phyloP scores from a whole-genome alignment of 2,888 invertebrate species.

The Sinelater perroti region DNA sequence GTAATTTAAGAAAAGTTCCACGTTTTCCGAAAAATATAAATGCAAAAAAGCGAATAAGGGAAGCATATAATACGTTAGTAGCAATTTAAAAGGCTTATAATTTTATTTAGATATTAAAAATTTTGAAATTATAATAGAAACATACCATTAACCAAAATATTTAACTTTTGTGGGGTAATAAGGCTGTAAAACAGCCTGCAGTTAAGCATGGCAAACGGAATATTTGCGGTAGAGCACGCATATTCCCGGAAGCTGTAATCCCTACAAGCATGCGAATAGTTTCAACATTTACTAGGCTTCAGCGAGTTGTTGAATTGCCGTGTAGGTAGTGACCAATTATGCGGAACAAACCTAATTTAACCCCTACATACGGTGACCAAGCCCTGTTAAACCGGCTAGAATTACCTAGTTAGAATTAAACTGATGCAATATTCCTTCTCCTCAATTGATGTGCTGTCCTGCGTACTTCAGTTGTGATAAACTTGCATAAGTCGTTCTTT shows the following conservation, averaged over 20 bases:
- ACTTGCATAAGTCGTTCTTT: too few species aligned
- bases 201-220: too few species aligned
- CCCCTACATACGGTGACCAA: conserved; percentile 22
- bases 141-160: background rate
- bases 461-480: background rate
- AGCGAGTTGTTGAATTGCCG: background rate
- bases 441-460: background rate
- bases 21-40: too few species aligned
- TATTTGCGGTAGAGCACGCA: background rate
- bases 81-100: too few species aligned
- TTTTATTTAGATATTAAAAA: background rate
- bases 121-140: background rate
- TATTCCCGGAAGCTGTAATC: background rate
- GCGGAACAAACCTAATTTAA: conserved; percentile 32
- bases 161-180: background rate
- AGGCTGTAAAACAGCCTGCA: too few species aligned
- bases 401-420: conserved; percentile 28
- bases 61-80: too few species aligned
- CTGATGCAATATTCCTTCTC: conserved; percentile 7
- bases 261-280: conserved; percentile 7
- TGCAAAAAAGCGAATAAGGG: too few species aligned
- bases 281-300: conserved; percentile 2
- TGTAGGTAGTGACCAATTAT: conserved; percentile 22
- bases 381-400: conserved; percentile 32
- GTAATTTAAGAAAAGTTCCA: too few species aligned